Conservation (phyloP, 92 coral and sea anemone genomes). For the Epizoanthus illoricatus region DNA sequence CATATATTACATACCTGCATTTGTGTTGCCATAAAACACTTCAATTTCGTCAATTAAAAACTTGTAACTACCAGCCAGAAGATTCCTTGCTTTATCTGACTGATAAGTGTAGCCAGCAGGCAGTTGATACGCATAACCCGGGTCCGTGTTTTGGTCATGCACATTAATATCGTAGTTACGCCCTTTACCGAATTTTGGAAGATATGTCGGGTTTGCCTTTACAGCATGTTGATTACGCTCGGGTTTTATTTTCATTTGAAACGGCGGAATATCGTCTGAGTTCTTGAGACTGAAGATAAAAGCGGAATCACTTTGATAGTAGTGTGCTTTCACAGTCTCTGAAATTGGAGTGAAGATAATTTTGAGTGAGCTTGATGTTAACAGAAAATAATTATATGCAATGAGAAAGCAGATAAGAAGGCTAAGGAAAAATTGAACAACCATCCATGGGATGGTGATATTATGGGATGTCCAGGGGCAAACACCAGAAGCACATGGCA, state of each 20-base stretch:
- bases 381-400: too few relatives aligned
- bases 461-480: too few relatives aligned
- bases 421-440: too few relatives aligned
- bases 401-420: too few relatives aligned
- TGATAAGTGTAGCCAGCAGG: not conserved
- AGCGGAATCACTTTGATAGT: not conserved
- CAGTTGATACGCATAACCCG: not conserved
- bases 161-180: not conserved
- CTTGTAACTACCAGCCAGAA: constrained; percentile 19
- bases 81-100: constrained; percentile 24
- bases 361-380: too few relatives aligned
- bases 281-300: constrained; percentile 39
- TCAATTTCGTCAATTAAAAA: constrained; percentile 24
- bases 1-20: too few relatives aligned
- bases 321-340: not conserved
- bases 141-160: not conserved
- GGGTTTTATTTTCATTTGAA: constrained; percentile 20
- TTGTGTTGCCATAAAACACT: constrained; percentile 19
- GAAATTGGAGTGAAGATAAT: not conserved
- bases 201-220: not conserved
- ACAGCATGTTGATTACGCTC: not conserved
- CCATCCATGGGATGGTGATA: too few relatives aligned
- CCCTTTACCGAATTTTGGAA: not conserved
- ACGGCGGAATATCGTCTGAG: constrained; percentile 26
- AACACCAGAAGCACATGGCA: too few relatives aligned